Evolutionary conservation across 2,797 vertebrate genomes (phyloP), one percentile per base, ranked within the genome.

Genomic region (Neosilurus hyrtlii): DNA sequence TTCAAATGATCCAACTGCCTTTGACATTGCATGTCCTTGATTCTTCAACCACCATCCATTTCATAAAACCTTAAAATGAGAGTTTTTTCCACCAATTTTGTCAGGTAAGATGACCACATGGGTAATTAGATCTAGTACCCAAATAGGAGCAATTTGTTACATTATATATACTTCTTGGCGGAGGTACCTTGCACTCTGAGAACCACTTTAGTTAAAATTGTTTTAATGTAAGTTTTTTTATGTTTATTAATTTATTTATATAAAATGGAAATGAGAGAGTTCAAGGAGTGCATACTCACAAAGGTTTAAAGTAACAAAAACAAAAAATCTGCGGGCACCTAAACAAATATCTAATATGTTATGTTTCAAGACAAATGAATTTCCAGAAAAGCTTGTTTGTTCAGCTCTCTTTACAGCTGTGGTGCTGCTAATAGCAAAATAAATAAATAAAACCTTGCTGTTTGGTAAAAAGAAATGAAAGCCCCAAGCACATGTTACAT

Each of bases 351-450:
- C 15, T 80, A 54, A 43, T 20, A 84, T 30, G 66, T 37, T 26
- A 67, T 77, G 66, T 63, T 9, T 54, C 8, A 67, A 78, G 71
- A 70, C 72, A 56, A 70, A 79, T 57, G 26, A 30, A 0, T 71
- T 70, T 85, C 68, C 68, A 76, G 74, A 24, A 73, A 80, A 26
- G 52, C 63, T 80, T 82, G 61, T 83, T 87, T 85, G 67, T 77
- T 43, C 84, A 16, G 79, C 30, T 59, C 26, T 52, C 22, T 81
- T 79, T 82, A 65, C 35, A 59, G 67, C 51, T 43, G 74, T 52
- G 68, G 65, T 22, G 10, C 75, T 22, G 56, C 68, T 63, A 57
- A 54, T 52, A 26, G 51, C 30, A 30, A 70, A 62, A 26, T 30
- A 30, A 30, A 30, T 30, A 30, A 30, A 30, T 30, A 30, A 30